Conservation (phyloP, 2,888 invertebrate species). For the Caenorhabditis sinica region DNA sequence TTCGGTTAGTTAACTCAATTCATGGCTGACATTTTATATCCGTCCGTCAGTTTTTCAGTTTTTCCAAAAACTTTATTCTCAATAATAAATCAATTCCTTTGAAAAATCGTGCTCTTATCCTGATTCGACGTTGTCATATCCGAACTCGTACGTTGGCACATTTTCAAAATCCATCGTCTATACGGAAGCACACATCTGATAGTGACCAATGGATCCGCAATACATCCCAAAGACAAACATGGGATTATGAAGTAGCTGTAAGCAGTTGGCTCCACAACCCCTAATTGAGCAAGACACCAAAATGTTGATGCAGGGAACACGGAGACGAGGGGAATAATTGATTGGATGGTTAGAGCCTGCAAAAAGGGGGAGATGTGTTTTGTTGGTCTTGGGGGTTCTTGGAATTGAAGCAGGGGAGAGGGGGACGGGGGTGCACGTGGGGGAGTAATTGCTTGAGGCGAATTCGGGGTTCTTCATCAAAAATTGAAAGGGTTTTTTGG, state of each 20-base stretch:
- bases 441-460: not conserved
- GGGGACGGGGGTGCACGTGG: conserved; percentile 1
- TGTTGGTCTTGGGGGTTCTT: conserved; percentile 1
- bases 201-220: conserved; percentile 55
- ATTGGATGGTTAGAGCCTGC: conserved; percentile 62
- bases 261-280: conserved; percentile 39
- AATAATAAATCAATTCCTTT: conserved; percentile 10
- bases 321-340: conserved; percentile 58
- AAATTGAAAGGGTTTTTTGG: conserved; percentile 3
- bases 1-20: too few relatives aligned
- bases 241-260: conserved; percentile 63
- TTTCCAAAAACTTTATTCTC: not conserved
- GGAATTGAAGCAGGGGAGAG: not conserved
- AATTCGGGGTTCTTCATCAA: not conserved
- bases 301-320: conserved; percentile 59
- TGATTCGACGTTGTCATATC: conserved; percentile 37
- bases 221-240: conserved; percentile 50
- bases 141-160: conserved; percentile 9
- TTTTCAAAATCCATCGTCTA: conserved; percentile 48
- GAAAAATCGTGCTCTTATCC: conserved; percentile 44
- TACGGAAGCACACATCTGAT: conserved; percentile 56
- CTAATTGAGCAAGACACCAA: conserved; percentile 49
- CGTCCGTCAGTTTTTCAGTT: too few relatives aligned
- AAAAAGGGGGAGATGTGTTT: conserved; percentile 24
- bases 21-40: too few relatives aligned